Conservation (phyloP, 2,797 vertebrate genomes). For the Vespertilio murinus region DNA sequence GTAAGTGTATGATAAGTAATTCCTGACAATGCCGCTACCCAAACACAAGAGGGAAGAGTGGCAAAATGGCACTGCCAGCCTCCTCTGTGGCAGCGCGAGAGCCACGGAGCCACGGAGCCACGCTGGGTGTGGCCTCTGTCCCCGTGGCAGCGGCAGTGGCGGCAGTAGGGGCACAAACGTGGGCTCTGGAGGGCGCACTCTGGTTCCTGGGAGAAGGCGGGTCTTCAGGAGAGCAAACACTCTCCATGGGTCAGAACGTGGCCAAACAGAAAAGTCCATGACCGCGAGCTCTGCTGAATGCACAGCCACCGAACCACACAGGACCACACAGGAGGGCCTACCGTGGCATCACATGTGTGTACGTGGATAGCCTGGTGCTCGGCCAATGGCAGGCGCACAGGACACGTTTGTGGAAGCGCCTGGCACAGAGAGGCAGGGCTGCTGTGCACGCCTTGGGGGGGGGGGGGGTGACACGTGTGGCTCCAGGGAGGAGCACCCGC, state of each 20-base stretch:
- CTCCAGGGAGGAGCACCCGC: background rate
- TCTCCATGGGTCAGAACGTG: background rate
- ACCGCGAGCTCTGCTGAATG: background rate
- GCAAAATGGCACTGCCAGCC: slow-evolving; percentile 80
- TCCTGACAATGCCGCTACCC: slow-evolving; percentile 87
- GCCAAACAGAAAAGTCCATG: background rate
- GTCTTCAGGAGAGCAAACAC: background rate
- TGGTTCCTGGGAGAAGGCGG: background rate
- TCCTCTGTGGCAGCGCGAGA: slow-evolving; percentile 47
- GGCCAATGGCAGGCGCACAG: background rate
- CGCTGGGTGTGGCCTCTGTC: background rate
- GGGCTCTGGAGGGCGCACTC: no score
- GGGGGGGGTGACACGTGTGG: background rate
- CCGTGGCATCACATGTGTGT: no score
- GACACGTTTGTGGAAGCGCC: background rate
- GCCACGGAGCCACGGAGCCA: slow-evolving; percentile 51
- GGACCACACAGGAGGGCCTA: background rate
- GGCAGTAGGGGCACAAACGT: background rate
- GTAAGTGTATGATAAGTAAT: slow-evolving; percentile 89
- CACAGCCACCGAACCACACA: no score
- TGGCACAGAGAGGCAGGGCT: background rate
- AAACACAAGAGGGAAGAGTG: slow-evolving; percentile 84
- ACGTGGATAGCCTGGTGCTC: background rate
- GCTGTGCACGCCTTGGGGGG: rapidly evolving
- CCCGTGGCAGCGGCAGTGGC: background rate